A percentile compares a stretch with the other conserved stretches of the same genome.
These are phyloP conservation scores for Gallinago solitaria DNA, from an alignment of 2,797 vertebrate genomes.

Conservation along the genomic window DNA sequence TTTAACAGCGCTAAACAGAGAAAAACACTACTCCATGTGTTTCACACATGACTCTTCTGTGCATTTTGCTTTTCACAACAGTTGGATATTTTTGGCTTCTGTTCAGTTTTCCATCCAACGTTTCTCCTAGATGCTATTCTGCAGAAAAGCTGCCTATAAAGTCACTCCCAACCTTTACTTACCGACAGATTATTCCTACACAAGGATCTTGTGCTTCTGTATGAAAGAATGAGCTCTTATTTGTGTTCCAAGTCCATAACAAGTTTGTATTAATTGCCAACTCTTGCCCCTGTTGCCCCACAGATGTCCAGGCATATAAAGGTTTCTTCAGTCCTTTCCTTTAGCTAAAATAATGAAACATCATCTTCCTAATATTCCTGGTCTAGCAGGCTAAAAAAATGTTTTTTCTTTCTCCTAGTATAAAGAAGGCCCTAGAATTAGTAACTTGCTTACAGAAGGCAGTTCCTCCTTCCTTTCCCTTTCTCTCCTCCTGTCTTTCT, in stretches of 20 bases:
- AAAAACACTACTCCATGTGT: neutral
- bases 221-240: neutral
- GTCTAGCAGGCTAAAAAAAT: neutral
- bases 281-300: neutral
- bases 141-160: neutral
- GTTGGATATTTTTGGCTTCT: neutral
- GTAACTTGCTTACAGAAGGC: neutral
- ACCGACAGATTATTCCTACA: neutral
- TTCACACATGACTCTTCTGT: neutral
- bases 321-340: neutral
- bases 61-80: neutral
- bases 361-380: neutral
- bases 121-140: neutral
- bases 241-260: neutral
- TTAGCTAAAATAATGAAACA: neutral
- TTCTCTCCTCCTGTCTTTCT: neutral
- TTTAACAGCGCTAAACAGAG: neutral
- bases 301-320: neutral
- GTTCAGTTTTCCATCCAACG: neutral
- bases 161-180: neutral
- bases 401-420: neutral
- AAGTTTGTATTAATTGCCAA: neutral
- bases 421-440: neutral
- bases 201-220: neutral
- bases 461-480: neutral